phyloP scores from a whole-genome alignment of 2,113 vertebrate species.

The Setophaga petechia region DNA sequence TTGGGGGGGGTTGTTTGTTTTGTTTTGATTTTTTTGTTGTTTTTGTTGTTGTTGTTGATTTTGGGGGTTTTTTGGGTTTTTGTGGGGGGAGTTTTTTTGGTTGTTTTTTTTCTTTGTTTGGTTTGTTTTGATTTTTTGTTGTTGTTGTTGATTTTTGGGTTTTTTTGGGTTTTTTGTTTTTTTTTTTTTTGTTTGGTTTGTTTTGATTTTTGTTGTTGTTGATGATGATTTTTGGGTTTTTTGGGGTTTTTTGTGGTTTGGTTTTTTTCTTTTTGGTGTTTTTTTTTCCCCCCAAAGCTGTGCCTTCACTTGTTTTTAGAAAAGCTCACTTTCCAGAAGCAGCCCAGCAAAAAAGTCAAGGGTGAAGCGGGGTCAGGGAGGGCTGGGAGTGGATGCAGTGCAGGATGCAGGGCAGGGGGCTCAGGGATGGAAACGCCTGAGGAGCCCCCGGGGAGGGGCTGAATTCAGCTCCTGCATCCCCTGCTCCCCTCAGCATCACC shows the following conservation, averaged over 20 bases:
- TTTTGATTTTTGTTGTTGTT: too few relatives aligned
- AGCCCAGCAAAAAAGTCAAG: not conserved
- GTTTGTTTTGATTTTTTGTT: too few relatives aligned
- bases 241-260: not conserved
- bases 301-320: constrained; percentile 9
- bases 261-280: not conserved
- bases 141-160: too few relatives aligned
- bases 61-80: too few relatives aligned
- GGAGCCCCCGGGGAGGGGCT: not conserved
- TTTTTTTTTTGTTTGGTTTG: too few relatives aligned
- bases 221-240: too few relatives aligned
- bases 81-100: not conserved
- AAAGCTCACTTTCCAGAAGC: not conserved
- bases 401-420: not conserved
- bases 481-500: not conserved
- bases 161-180: too few relatives aligned
- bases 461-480: too few relatives aligned
- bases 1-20: too few relatives aligned
- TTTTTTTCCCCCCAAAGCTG: fast-evolving
- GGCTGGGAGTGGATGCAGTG: not conserved
- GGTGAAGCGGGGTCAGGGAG: constrained; percentile 4
- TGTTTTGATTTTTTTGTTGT: too few relatives aligned
- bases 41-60: too few relatives aligned
- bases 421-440: not conserved
- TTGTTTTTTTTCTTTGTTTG: not conserved